Base-by-base conservation (phyloP, 1,140 invertebrate genomes). In the Neoseiulus cucumeris region DNA sequence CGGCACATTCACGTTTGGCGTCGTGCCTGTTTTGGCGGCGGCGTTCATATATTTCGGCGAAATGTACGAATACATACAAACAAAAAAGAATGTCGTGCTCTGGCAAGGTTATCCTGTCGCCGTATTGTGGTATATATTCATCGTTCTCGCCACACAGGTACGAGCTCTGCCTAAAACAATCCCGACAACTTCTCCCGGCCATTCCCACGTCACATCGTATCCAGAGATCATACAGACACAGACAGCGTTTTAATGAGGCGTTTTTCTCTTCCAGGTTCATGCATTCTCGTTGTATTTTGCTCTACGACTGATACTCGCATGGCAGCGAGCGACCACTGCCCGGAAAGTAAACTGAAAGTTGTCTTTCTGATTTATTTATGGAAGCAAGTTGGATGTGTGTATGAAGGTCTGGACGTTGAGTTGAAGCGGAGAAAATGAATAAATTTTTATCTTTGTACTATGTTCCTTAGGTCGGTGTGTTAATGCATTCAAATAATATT, bases 51-150 rank as follows among this genome's bases (percentile, higher is more conserved):
- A 91, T 74, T 86, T 87, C 68, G 79, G 81, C 47, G 89, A 95
- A 74, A 82, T 90, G n/a, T 85, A 83, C 80, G 80, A 79, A 18
- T 93, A 89, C 72, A 75, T 90, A 7, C 82, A 82, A 17, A 79
- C 81, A 69, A 84, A 84, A 42, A 67, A 69, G 30, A 42, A 69
- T 9, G 12, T 73, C 0, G 65, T 69, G 20, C 55, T 68, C n/a
- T 74, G 73, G 73, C 66, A 91, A 86, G 86, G 84, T 33, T 86
- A 89, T 72, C 91, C 92, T 0, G 89, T 94, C 74, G 89, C 88
- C 30, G 76, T 96, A 20, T 78, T 96, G 66, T 96, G 91, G 91
- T 94, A 92, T 75, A 86, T 84, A 51, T 97, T 95, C 77, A 84
- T 95, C 64, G 75, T 90, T 20, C 74, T 91, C 1, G 89, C 88